Conservation (phyloP, 2,113 vertebrate genomes). For the Myotis brandtii region DNA sequence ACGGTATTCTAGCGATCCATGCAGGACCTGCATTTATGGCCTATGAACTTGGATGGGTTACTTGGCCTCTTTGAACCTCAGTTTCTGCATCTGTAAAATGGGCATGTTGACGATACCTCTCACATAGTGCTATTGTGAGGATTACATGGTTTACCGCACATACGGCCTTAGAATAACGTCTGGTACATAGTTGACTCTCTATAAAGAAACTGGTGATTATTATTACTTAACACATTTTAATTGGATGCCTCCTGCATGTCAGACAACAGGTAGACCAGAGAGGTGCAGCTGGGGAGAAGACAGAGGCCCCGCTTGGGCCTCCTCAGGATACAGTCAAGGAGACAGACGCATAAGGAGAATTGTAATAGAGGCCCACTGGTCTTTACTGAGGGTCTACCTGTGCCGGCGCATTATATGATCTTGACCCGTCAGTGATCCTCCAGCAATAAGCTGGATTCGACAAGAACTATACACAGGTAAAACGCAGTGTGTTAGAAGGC, state of each 20-base stretch:
- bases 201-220: not conserved
- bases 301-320: not conserved
- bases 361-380: not conserved
- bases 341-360: not conserved
- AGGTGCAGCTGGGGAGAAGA: too few relatives aligned
- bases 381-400: too few relatives aligned
- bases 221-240: not conserved
- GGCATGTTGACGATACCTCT: accelerated
- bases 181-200: too few relatives aligned
- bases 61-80: not conserved
- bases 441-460: not conserved
- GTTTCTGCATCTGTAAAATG: not conserved
- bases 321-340: not conserved
- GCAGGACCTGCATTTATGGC: too few relatives aligned
- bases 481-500: not conserved
- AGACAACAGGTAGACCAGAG: too few relatives aligned
- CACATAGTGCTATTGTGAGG: not conserved
- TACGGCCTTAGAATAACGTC: too few relatives aligned
- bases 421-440: not conserved
- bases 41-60: not conserved
- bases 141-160: not conserved
- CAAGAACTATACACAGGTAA: not conserved
- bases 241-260: not conserved
- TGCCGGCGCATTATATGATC: accelerated
- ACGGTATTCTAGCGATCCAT: accelerated